Evolutionary conservation across 2,113 vertebrate species (phyloP).

Genomic region (Acanthisitta chloris): DNA sequence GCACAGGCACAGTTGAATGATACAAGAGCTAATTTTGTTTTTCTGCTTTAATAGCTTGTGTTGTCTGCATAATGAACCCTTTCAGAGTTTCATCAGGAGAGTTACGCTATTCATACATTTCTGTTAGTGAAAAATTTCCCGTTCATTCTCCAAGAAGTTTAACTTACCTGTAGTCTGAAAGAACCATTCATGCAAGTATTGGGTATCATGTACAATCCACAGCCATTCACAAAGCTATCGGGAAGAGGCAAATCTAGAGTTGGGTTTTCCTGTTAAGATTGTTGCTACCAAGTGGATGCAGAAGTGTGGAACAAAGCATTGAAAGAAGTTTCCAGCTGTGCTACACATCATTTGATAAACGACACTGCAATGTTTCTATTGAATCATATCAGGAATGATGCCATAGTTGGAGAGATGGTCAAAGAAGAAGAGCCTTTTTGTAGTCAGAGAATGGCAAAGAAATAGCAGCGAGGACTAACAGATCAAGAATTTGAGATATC

Average conservation of each 20-base stretch:
- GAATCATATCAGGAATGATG: background rate
- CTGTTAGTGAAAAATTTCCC: background rate
- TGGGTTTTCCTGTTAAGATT: background rate
- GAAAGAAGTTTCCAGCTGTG: background rate
- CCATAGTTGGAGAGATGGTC: background rate
- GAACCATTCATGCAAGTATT: background rate
- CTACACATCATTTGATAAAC: background rate
- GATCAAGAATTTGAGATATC: background rate
- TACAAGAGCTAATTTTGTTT: conserved; percentile 46
- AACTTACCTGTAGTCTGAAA: background rate
- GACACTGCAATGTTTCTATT: background rate
- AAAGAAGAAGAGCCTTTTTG: background rate
- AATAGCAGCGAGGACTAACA: background rate
- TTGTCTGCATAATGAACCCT: conserved; percentile 42
- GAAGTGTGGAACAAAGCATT: background rate
- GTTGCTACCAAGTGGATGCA: background rate
- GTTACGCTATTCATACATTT: background rate
- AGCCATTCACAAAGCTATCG: background rate
- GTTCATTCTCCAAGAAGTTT: background rate
- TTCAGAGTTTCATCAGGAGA: background rate
- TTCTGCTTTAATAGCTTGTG: conserved; percentile 22
- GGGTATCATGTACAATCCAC: background rate
- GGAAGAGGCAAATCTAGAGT: background rate
- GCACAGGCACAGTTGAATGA: conserved; percentile 20
- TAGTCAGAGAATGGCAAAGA: background rate